Percentiles rank a stretch among this genome's conserved stretches.
These are phyloP conservation scores for Lamellibrachia satsuma DNA, from an alignment of 2,888 invertebrate species.

Conservation along the genomic window DNA sequence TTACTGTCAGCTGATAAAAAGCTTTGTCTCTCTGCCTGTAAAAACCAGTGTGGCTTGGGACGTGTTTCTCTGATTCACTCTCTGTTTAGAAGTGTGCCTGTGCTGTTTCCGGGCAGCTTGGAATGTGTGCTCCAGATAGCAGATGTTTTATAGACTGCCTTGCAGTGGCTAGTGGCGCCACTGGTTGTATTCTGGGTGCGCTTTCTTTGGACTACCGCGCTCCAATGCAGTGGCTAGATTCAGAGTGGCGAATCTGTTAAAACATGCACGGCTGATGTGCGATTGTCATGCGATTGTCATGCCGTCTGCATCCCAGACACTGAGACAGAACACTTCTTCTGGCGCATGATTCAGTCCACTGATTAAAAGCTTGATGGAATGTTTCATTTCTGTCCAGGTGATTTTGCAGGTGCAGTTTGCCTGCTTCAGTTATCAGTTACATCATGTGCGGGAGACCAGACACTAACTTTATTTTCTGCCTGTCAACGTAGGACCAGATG, in stretches of 20 bases:
- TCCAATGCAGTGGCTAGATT: neutral
- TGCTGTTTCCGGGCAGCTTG: neutral
- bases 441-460: neutral
- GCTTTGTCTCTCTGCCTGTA: neutral
- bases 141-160: constrained; percentile 17
- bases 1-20: neutral
- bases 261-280: neutral
- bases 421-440: neutral
- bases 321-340: neutral
- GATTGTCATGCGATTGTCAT: neutral
- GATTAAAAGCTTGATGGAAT: neutral
- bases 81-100: neutral
- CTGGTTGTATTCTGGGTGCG: neutral
- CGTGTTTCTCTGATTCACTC: neutral
- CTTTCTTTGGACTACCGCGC: neutral
- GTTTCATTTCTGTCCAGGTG: neutral
- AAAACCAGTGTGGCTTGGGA: neutral
- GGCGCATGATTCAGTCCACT: neutral
- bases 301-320: neutral
- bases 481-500: no score
- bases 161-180: neutral
- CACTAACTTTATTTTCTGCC: neutral
- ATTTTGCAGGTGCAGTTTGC: neutral
- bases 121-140: neutral
- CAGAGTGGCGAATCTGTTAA: neutral